A percentile compares a stretch with the other conserved stretches of the same genome.
These are phyloP conservation scores for Enteromius mattozi DNA, from an alignment of 2,797 vertebrate species.

Conservation along the genomic window DNA sequence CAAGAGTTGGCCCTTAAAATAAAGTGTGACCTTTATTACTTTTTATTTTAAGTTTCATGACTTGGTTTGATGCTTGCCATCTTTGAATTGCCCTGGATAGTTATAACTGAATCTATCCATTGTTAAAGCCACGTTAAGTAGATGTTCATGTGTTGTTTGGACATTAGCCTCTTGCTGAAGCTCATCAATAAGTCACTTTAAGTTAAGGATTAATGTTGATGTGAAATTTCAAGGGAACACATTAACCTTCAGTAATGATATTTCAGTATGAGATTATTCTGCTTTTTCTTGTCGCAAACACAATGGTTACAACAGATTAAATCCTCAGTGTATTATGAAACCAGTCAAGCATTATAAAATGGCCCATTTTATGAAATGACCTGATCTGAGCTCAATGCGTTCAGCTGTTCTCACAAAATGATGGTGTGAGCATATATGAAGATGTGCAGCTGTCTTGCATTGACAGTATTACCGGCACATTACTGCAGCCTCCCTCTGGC, in stretches of 20 bases:
- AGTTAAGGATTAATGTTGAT: slow-evolving; percentile 22
- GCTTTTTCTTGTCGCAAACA: slow-evolving; percentile 1
- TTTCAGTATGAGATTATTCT: slow-evolving; percentile 19
- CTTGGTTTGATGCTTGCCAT: slow-evolving; percentile 41
- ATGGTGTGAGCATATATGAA: slow-evolving; percentile 40
- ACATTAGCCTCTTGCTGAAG: not conserved
- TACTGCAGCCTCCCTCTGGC: slow-evolving; percentile 73
- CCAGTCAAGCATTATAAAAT: slow-evolving; percentile 22
- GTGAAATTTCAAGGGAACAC: slow-evolving; percentile 23
- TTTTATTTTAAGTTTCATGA: slow-evolving; percentile 32
- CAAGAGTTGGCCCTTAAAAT: not conserved
- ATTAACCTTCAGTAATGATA: slow-evolving; percentile 10
- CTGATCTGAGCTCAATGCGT: not conserved
- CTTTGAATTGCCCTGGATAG: slow-evolving; percentile 35
- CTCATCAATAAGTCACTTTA: slow-evolving; percentile 17
- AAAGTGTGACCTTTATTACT: not conserved
- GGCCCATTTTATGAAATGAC: not conserved
- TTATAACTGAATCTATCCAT: slow-evolving; percentile 23
- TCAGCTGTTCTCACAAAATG: slow-evolving; percentile 6
- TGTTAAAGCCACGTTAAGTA: slow-evolving; percentile 17
- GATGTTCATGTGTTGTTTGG: not conserved
- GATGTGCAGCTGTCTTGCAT: slow-evolving; percentile 66
- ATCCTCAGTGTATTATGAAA: slow-evolving; percentile 12
- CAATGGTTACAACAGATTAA: slow-evolving; percentile 19
- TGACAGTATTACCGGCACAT: slow-evolving; percentile 75